Percentiles rank a stretch among this genome's conserved stretches.
phyloP scores from a whole-genome alignment of 2,888 invertebrate species.

The Synanthedon formicaeformis region DNA sequence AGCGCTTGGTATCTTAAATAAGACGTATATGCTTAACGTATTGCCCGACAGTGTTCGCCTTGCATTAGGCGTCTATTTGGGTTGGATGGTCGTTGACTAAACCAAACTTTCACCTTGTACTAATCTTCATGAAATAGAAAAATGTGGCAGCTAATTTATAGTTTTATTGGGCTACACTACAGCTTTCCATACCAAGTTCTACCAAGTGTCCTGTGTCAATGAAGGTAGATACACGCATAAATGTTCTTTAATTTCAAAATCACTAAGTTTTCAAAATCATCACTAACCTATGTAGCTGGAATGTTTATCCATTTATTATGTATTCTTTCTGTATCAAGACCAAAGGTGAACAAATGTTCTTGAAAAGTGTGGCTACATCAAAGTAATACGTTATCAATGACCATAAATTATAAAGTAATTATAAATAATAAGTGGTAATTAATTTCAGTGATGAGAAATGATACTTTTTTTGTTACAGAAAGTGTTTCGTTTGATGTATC shows the following conservation, averaged over 20 bases:
- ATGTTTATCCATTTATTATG: slow-evolving; percentile 11
- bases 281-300: not conserved
- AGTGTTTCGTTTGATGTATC: not conserved
- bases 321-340: slow-evolving; percentile 1
- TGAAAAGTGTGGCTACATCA: slow-evolving; percentile 25
- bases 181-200: too few species aligned
- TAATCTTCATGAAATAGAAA: too few species aligned
- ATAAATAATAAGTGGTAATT: slow-evolving; percentile 9
- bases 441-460: slow-evolving; percentile 1
- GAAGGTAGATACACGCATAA: too few species aligned
- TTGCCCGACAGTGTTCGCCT: too few species aligned
- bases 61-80: too few species aligned
- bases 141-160: too few species aligned
- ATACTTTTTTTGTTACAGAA: not conserved
- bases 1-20: too few species aligned
- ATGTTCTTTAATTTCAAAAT: not conserved
- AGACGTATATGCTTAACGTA: too few species aligned
- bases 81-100: too few species aligned
- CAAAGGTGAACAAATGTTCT: slow-evolving; percentile 15
- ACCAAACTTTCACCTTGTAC: too few species aligned
- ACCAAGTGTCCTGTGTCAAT: too few species aligned
- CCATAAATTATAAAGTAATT: slow-evolving; percentile 53
- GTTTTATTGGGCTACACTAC: too few species aligned
- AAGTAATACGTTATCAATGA: slow-evolving; percentile 38
- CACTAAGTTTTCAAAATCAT: not conserved